These are phyloP conservation scores for Oscarella lobularis DNA, from an alignment of 37 sponge, comb jelly and placozoan genomes.

Conservation along the genomic window DNA sequence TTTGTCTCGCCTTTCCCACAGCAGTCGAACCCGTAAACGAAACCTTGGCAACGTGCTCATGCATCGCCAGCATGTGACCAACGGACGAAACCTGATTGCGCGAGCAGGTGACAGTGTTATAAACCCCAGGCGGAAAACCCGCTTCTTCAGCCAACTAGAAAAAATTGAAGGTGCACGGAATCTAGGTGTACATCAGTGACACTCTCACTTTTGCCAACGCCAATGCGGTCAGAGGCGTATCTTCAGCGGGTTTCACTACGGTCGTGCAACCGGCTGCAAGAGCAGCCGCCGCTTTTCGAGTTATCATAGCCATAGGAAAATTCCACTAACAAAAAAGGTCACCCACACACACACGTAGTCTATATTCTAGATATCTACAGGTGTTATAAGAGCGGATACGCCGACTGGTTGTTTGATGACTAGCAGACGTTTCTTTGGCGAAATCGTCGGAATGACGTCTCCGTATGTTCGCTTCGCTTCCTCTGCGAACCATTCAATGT, in stretches of 20 bases:
- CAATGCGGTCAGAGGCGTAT: slow-evolving; percentile 82
- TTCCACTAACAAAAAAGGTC: slow-evolving; percentile 64
- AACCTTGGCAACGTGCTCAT: slow-evolving; percentile 36
- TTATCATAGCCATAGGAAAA: slow-evolving; percentile 81
- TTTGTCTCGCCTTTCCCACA: slow-evolving; percentile 68
- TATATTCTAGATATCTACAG: too few relatives aligned
- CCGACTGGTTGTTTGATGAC: slow-evolving; percentile 79
- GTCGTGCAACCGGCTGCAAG: slow-evolving; percentile 87
- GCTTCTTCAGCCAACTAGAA: slow-evolving; percentile 56
- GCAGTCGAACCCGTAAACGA: slow-evolving; percentile 91
- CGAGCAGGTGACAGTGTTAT: slow-evolving; percentile 76
- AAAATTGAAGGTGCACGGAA: too few relatives aligned
- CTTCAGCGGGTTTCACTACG: slow-evolving; percentile 83
- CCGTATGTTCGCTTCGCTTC: slow-evolving; percentile 63
- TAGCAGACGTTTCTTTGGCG: slow-evolving; percentile 21
- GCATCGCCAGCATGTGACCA: slow-evolving; percentile 29
- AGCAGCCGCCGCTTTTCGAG: slow-evolving; percentile 78
- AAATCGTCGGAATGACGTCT: slow-evolving; percentile 44
- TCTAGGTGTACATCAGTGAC: too few relatives aligned
- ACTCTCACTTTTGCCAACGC: slow-evolving; percentile 76
- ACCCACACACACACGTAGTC: too few relatives aligned
- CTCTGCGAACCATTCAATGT: slow-evolving; percentile 85
- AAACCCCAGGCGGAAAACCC: slow-evolving; percentile 75
- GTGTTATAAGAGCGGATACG: slow-evolving; percentile 66
- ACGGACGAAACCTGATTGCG: slow-evolving; percentile 19